Percentiles rank a stretch among this genome's conserved stretches.
These are phyloP conservation scores for Pluvialis apricaria DNA, from an alignment of 2,113 vertebrate genomes.

Conservation along the genomic window DNA sequence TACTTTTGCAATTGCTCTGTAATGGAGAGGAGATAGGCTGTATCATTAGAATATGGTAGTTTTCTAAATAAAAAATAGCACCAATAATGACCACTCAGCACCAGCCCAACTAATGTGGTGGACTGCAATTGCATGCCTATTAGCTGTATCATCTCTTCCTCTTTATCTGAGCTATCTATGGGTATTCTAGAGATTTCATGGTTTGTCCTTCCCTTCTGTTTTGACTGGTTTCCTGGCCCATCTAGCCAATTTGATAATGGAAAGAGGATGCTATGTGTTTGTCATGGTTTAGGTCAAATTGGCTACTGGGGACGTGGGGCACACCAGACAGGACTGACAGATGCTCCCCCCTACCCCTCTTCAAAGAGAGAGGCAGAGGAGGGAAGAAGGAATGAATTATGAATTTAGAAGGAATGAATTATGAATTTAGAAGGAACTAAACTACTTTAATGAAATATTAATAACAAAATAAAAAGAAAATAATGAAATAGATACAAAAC, in stretches of 20 bases:
- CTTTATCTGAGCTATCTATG: neutral
- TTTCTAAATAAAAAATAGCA: neutral
- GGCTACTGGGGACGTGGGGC: no score
- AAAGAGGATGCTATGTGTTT: neutral
- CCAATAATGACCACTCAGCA: neutral
- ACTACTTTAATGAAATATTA: no score
- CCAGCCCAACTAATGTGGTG: neutral
- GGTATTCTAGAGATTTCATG: neutral
- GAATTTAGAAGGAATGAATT: no score
- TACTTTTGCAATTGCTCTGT: neutral
- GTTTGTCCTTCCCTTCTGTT: neutral
- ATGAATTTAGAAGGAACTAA: no score
- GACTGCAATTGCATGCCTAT: neutral
- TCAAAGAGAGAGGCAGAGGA: no score
- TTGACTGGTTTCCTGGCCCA: neutral
- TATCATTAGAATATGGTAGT: neutral
- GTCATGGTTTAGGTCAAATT: no score
- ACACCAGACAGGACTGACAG: no score
- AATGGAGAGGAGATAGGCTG: neutral
- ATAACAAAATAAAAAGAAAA: no score
- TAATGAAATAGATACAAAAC: no score
- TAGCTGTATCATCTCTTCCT: neutral
- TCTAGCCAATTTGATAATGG: neutral
- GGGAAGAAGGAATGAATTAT: no score
- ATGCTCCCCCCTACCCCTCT: no score